Base-by-base conservation (phyloP, 2,797 vertebrate species). In the Pitangus sulphuratus region DNA sequence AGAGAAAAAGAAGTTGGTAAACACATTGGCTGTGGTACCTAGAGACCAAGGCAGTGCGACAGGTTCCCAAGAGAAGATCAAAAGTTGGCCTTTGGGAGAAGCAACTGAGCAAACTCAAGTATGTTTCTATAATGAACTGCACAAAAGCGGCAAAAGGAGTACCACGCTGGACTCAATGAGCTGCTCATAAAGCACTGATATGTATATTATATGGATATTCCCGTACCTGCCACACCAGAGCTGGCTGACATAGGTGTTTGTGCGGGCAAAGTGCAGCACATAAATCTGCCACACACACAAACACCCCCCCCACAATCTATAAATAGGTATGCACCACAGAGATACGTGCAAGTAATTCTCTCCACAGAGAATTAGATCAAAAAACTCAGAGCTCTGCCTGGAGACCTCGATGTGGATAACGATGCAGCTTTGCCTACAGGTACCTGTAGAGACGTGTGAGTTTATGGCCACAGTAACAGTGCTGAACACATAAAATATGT, bases 11-110 rank as follows among this genome's bases (percentile, higher is more conserved):
- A 95, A 95, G 96, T 97, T 93, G 93, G 96, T 94, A 97, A 96
- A 97, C 95, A 97, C 94, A 91, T 92, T 95, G 96, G 94, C 95
- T 89, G 75, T 47, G 89, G 95, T 93, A 97, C 96, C 96, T 96
- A 96, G 92, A 95, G 89, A 96, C 88, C 92, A 87, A 92, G 95
- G 82, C 93, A 48, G 72, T 95, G 94, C 95, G 37, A 93, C 95
- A 95, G 96, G 95, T 97, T 96, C 97, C 95, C 97, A 96, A 97
- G 95, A 97, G 72, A 95, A 97, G 96, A 97, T 97, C 97, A 97
- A 97, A 97, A 97, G 97, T 97, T 96, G 96, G 95, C 89, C 95
- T 92, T 87, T 88, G 92, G 89, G 78, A 90, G 92, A 97, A 97
- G 74, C 45, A 83, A 93, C 85, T 76, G 94, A 92, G 90, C 83